Conservation (phyloP, 2,888 invertebrate genomes). For the Stenotaenia linearis region DNA sequence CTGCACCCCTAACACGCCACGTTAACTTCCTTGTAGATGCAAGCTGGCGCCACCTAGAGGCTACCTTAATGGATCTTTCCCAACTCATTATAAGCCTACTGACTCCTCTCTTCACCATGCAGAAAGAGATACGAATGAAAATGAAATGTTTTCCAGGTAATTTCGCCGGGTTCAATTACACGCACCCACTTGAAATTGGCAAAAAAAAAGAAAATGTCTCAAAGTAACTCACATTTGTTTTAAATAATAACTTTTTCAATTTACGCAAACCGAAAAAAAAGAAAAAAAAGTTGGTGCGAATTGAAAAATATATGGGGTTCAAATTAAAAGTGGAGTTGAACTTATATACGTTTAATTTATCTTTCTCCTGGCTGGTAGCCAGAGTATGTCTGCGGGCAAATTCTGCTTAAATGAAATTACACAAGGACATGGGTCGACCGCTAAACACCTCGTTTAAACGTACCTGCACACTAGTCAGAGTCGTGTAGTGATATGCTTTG, state of each 20-base stretch:
- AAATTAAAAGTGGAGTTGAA: neutral
- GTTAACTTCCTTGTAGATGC: neutral
- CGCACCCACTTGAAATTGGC: neutral
- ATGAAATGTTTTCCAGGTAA: neutral
- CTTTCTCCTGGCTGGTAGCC: neutral
- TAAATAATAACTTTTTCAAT: neutral
- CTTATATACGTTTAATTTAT: neutral
- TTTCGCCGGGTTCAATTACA: neutral
- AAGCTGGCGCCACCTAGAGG: neutral
- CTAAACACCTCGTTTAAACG: neutral
- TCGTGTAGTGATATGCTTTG: conserved; percentile 70
- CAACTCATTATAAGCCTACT: neutral
- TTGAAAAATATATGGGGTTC: neutral
- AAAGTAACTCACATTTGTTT: neutral
- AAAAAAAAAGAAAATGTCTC: neutral
- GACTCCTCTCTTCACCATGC: neutral
- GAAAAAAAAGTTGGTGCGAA: too few species aligned
- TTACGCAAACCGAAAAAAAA: neutral
- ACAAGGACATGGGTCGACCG: neutral
- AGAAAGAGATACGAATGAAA: neutral
- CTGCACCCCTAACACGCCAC: neutral
- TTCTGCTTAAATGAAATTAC: neutral
- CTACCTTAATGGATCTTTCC: neutral
- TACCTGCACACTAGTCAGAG: conserved; percentile 66
- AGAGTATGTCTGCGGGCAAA: neutral